Conservation (phyloP, 2,113 vertebrate species). For the Sylvia atricapilla region DNA sequence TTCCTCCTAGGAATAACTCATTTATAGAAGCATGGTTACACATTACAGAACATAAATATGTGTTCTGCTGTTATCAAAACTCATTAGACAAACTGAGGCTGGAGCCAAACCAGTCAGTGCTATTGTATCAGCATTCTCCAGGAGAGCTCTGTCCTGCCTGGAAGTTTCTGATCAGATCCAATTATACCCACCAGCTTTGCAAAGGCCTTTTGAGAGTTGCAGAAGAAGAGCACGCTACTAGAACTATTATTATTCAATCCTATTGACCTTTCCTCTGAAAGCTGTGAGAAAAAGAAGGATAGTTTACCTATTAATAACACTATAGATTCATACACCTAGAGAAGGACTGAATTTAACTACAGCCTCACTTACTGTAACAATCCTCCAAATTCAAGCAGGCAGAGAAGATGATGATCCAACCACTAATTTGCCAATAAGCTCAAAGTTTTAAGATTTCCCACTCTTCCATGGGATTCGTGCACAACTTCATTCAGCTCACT, state of each 20-base stretch:
- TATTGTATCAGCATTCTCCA: neutral
- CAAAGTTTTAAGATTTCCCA: neutral
- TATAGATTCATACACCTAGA: rapidly evolving
- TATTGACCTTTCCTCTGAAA: neutral
- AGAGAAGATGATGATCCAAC: neutral
- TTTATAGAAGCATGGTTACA: neutral
- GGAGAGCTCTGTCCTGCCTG: neutral
- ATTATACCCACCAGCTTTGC: neutral
- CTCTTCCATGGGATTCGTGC: rapidly evolving
- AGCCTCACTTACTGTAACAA: neutral
- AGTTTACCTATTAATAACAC: neutral
- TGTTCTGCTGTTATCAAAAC: neutral
- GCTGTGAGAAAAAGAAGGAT: neutral
- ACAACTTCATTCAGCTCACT: neutral
- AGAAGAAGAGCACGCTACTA: neutral
- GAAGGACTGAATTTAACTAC: neutral
- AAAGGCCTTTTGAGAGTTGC: neutral
- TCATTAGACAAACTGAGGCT: neutral
- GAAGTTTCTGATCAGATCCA: neutral
- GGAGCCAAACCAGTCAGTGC: neutral
- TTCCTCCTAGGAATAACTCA: neutral
- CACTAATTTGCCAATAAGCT: neutral
- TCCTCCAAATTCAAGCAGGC: neutral
- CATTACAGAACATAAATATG: neutral
- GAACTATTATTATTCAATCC: neutral